Base-by-base conservation (phyloP, 2,797 vertebrate species). In the Oreonectes daqikongensis region DNA sequence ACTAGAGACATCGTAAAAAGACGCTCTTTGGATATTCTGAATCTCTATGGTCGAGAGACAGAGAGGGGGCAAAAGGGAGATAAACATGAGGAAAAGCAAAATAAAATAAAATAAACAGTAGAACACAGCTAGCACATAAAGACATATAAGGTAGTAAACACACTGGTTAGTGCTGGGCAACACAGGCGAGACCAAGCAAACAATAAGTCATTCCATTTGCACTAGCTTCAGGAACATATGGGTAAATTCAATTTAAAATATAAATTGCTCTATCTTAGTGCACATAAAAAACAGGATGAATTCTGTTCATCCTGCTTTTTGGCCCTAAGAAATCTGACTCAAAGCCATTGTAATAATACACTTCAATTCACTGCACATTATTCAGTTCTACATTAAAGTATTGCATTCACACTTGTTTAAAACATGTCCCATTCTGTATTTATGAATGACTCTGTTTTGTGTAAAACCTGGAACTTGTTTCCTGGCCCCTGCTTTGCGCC, bases 1-100 rank as follows among this genome's bases (percentile, higher is more conserved):
- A 93, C 93, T 94, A 95, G 95, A 95, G 92, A 97, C 94, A 96
- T 97, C 97, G 98, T 98, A 98, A 94, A 98, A 98, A 94, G 95
- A 98, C 91, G 95, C 95, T 94, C 95, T 97, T 95, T 97, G 96
- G 94, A 97, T 92, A 94, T 90, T 97, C 94, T 97, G 95, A 95
- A 98, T 97, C 92, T 97, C 96, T 98, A 95, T 90, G 90, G 90
- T 88, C 90, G 90, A 91, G 91, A 91, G 88, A 93, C 90, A 90
- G 90, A 86, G 88, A 86, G 57, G 75, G 46, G 48, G 61, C 67
- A 61, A 64, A 61, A 67, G 57, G 42, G 17, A 32, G 44, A 59
- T 15, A 63, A 53, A 68, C 7, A 69, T 52, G 20, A 79, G 46
- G 70, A 89, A 92, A 85, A 92, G 83, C 85, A 84, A 86, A 86